Evolutionary conservation across 2,888 invertebrate genomes (phyloP).

Genomic region (Sinodicranocentrus sp.): DNA sequence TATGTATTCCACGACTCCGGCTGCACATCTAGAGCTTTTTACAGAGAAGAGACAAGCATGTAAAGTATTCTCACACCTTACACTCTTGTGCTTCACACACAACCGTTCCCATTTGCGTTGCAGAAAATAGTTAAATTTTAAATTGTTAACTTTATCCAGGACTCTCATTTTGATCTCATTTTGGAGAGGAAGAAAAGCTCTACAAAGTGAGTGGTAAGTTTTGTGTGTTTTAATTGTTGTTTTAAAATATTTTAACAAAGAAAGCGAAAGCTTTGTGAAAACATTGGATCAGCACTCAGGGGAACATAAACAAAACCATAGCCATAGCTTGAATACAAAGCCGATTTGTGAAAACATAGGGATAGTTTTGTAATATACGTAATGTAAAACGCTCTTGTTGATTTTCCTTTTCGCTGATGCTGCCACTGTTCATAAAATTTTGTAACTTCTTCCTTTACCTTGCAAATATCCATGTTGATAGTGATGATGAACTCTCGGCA

Average conservation of each 20-base stretch:
- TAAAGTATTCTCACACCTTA: slow-evolving; percentile 58
- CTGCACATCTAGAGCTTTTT: too few species aligned
- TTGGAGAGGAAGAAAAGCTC: slow-evolving; percentile 52
- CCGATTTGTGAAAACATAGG: slow-evolving; percentile 53
- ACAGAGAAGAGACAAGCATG: slow-evolving; percentile 23
- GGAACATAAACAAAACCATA: slow-evolving; percentile 33
- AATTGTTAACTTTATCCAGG: slow-evolving; percentile 23
- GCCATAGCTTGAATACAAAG: slow-evolving; percentile 18
- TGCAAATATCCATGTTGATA: not conserved
- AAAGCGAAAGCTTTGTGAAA: slow-evolving; percentile 57
- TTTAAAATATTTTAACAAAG: not conserved
- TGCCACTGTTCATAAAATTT: slow-evolving; percentile 9
- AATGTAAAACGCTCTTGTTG: not conserved
- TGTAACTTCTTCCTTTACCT: slow-evolving; percentile 2
- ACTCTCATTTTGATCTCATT: slow-evolving; percentile 40
- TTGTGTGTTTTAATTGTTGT: not conserved
- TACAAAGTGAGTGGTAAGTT: slow-evolving; percentile 43
- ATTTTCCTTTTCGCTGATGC: slow-evolving; percentile 7
- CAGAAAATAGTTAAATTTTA: slow-evolving; percentile 51
- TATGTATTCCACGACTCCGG: too few species aligned
- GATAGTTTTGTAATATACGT: slow-evolving; percentile 15
- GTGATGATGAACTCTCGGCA: not conserved
- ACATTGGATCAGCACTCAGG: not conserved
- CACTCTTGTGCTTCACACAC: slow-evolving; percentile 59
- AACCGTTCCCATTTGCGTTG: slow-evolving; percentile 68